These are phyloP conservation scores for Stylophora pistillata DNA, from an alignment of 64 coral and sea anemone species.

Conservation along the genomic window DNA sequence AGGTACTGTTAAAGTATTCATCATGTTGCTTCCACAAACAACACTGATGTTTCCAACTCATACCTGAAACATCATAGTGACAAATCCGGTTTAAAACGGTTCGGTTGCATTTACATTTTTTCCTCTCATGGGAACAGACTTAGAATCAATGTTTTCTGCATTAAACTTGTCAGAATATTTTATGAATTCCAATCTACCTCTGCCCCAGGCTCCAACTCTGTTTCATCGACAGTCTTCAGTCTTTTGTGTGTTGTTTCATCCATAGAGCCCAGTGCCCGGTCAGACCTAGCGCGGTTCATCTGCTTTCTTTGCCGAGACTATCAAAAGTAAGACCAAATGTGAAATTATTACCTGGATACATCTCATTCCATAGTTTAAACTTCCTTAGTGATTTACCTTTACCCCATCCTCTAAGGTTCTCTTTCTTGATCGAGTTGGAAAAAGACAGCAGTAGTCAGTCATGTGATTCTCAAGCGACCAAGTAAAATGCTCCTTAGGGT, in stretches of 20 bases:
- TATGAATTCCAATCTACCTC: constrained; percentile 16
- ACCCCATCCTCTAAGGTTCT: background rate
- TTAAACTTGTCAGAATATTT: background rate
- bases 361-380: no score
- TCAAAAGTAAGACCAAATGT: background rate
- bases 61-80: no score
- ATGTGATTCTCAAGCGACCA: background rate
- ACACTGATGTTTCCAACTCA: no score
- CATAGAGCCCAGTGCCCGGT: constrained; percentile 83
- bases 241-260: constrained; percentile 88
- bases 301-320: constrained; percentile 89
- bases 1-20: no score
- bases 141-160: background rate
- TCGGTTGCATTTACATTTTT: no score
- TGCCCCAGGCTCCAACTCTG: constrained; percentile 3
- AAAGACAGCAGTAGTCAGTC: no score
- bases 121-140: no score
- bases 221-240: constrained; percentile 82
- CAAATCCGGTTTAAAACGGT: no score
- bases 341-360: background rate
- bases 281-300: constrained; percentile 89
- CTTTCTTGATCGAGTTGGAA: background rate
- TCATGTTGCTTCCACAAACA: no score
- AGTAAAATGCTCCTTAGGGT: background rate
- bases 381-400: no score